A percentile compares a stretch with the other conserved stretches of the same genome.
phyloP scores from a whole-genome alignment of 2,113 vertebrate species.

The Oryzias curvinotus region DNA sequence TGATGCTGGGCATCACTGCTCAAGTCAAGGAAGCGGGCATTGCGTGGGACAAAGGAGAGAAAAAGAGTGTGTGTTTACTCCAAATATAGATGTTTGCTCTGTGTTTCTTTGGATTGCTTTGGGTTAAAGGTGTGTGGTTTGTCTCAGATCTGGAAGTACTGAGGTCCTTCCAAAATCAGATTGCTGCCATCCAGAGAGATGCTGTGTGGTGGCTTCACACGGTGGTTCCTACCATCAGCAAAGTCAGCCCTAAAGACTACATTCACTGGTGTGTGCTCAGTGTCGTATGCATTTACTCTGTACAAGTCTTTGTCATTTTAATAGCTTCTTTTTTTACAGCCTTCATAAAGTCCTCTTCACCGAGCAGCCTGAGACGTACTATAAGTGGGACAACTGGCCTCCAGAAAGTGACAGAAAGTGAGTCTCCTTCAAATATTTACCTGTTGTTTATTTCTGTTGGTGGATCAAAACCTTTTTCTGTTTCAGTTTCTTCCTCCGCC shows the following conservation, averaged over 20 bases:
- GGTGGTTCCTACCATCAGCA: conserved; percentile 94
- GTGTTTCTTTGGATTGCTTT: background rate
- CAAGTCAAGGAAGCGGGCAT: conserved; percentile 97
- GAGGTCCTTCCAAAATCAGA: conserved; percentile 96
- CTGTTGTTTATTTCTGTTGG: background rate
- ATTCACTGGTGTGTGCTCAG: conserved; percentile 87
- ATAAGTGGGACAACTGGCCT: conserved; percentile 99
- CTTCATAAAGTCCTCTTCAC: conserved; percentile 99
- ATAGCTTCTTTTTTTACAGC: conserved; percentile 63
- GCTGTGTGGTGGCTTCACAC: conserved; percentile 99
- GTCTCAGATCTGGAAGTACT: conserved; percentile 89
- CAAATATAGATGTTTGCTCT: background rate
- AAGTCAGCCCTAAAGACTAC: conserved; percentile 92
- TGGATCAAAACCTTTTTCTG: background rate
- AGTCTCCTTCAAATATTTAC: conserved; percentile 45
- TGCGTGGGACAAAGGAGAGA: conserved; percentile 99
- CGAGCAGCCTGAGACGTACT: conserved; percentile 97
- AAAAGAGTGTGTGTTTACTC: conserved; percentile 84
- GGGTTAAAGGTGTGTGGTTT: background rate
- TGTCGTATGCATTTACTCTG: background rate
- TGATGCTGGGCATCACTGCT: conserved; percentile 98
- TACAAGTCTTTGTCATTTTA: background rate
- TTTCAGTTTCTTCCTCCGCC: conserved; percentile 93
- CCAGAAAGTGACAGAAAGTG: conserved; percentile 98
- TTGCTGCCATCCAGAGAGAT: conserved; percentile 93